phyloP scores from a whole-genome alignment of 2,113 vertebrate genomes.

The Rhegmatorhina hoffmannsi region DNA sequence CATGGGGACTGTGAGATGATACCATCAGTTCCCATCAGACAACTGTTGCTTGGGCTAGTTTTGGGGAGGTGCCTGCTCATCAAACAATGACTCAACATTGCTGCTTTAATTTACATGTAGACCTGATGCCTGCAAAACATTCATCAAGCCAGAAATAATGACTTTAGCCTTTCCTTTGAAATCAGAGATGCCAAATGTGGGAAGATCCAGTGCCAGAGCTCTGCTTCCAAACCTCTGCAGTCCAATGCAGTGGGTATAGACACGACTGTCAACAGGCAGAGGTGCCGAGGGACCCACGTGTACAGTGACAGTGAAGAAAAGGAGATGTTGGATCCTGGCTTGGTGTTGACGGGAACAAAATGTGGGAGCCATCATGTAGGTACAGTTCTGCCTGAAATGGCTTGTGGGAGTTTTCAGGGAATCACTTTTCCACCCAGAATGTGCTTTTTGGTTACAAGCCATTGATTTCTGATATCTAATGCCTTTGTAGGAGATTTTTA shows the following conservation, averaged over 20 bases:
- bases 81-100: background rate
- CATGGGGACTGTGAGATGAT: background rate
- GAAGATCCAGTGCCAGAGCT: constrained; percentile 93
- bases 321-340: constrained; percentile 92
- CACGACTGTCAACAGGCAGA: constrained; percentile 79
- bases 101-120: background rate
- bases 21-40: background rate
- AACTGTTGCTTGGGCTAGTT: background rate
- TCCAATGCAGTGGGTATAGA: constrained; percentile 90
- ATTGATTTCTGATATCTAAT: background rate
- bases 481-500: background rate
- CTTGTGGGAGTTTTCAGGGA: background rate
- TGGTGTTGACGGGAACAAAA: constrained; percentile 95
- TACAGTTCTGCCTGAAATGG: background rate
- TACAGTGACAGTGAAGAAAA: constrained; percentile 83
- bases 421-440: background rate
- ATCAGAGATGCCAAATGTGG: constrained; percentile 91
- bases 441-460: background rate
- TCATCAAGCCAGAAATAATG: background rate
- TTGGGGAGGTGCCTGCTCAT: background rate
- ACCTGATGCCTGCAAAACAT: background rate
- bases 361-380: constrained; percentile 89
- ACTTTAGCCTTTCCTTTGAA: background rate
- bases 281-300: constrained; percentile 90
- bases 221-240: constrained; percentile 84